Conservation (phyloP, 1,140 invertebrate genomes). For the Cecropterus lyciades region DNA sequence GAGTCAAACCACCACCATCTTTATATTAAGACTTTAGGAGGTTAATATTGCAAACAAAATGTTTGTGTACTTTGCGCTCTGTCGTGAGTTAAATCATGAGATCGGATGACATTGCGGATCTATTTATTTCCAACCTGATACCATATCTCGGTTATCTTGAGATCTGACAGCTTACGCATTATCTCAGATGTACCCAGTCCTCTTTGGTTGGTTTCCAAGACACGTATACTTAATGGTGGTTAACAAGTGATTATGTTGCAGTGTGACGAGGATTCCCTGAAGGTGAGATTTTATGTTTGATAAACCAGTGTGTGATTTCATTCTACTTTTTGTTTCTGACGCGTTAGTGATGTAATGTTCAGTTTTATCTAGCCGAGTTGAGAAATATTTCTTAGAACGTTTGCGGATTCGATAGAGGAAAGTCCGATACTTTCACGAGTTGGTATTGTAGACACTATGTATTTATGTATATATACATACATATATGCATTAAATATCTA, state of each 20-base stretch:
- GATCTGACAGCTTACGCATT: background rate
- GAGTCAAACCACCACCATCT: too few species aligned
- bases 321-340: background rate
- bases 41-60: too few species aligned
- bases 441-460: too few species aligned
- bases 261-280: slow-evolving; percentile 48
- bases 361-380: background rate
- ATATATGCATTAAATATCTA: too few species aligned
- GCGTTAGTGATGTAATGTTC: background rate
- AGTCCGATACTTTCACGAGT: too few species aligned
- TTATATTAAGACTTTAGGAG: too few species aligned
- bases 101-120: background rate
- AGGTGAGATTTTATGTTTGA: slow-evolving; percentile 45
- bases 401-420: too few species aligned
- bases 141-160: slow-evolving; percentile 10
- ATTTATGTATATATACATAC: too few species aligned
- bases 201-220: slow-evolving; percentile 17
- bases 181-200: slow-evolving; percentile 18
- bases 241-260: slow-evolving; percentile 50
- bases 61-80: background rate
- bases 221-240: slow-evolving; percentile 27
- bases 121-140: slow-evolving; percentile 3
- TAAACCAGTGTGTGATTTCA: background rate
- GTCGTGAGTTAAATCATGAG: background rate
- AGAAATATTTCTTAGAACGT: background rate